Evolutionary conservation across 2,888 invertebrate genomes (phyloP).

Genomic region (Amphipoea oculea): DNA sequence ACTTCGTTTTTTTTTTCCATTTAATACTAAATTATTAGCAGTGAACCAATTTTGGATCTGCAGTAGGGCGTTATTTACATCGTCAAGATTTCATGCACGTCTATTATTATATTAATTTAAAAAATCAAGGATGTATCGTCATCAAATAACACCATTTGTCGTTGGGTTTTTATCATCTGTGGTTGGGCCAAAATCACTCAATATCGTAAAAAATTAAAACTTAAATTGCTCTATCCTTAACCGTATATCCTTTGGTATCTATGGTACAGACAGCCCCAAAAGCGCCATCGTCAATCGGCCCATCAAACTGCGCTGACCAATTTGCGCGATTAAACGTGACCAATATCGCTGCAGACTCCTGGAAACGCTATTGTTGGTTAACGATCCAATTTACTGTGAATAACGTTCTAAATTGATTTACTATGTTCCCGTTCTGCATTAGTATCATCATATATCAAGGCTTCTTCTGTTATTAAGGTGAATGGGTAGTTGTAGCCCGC

Average conservation of each 20-base stretch:
- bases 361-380: background rate
- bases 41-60: too few species aligned
- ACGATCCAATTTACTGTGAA: background rate
- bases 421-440: background rate
- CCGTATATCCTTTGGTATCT: background rate
- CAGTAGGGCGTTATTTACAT: too few species aligned
- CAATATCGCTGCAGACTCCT: constrained; percentile 8
- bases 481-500: too few species aligned
- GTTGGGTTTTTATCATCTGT: too few species aligned
- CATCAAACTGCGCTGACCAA: constrained; percentile 12
- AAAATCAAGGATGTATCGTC: too few species aligned
- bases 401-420: background rate
- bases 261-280: background rate
- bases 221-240: background rate
- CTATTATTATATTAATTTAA: too few species aligned
- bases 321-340: constrained; percentile 8
- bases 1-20: too few species aligned
- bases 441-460: background rate
- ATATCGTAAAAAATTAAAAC: background rate
- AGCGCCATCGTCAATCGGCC: background rate
- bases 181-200: too few species aligned
- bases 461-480: background rate
- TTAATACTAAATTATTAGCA: too few species aligned
- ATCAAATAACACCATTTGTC: too few species aligned
- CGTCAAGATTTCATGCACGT: too few species aligned